Percentiles rank a stretch among this genome's conserved stretches.
Evolutionary conservation across 2,888 invertebrate species (phyloP).

Genomic region (Ashinkailepas kermadecensis): DNA sequence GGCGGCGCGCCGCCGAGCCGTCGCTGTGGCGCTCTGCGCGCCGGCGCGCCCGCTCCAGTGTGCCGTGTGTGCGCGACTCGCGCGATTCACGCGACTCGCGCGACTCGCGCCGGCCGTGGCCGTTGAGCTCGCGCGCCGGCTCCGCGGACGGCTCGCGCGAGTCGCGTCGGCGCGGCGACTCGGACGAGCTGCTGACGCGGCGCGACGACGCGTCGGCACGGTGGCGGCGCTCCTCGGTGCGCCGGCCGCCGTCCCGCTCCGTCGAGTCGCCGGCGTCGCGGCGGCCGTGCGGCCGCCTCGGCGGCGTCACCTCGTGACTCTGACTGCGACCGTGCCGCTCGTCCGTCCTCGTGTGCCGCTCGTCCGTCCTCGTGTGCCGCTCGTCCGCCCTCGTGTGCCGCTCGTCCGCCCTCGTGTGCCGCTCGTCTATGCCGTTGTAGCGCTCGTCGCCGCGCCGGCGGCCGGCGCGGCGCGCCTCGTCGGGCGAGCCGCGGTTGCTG

Average conservation of each 20-base stretch:
- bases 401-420: too few species aligned
- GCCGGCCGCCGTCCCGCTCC: neutral
- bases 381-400: too few species aligned
- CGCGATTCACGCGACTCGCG: neutral
- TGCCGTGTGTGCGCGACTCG: neutral
- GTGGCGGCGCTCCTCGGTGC: neutral
- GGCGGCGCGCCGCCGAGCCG: neutral
- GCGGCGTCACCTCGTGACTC: neutral
- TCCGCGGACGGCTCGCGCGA: neutral
- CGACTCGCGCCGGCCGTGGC: neutral
- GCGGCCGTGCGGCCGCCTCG: neutral
- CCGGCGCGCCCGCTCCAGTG: neutral
- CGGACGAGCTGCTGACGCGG: constrained; percentile 10
- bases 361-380: too few species aligned
- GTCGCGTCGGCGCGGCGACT: constrained; percentile 5
- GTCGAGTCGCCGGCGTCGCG: neutral
- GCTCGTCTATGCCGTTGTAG: too few species aligned
- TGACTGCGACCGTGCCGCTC: too few species aligned
- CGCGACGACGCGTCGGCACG: neutral
- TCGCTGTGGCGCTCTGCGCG: neutral
- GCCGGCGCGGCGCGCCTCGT: too few species aligned
- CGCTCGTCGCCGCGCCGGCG: neutral
- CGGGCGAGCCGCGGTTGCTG: too few species aligned
- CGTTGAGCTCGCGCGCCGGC: neutral
- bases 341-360: too few species aligned